Conservation (phyloP, 2,888 invertebrate genomes). For the Shargacucullia verbasci region DNA sequence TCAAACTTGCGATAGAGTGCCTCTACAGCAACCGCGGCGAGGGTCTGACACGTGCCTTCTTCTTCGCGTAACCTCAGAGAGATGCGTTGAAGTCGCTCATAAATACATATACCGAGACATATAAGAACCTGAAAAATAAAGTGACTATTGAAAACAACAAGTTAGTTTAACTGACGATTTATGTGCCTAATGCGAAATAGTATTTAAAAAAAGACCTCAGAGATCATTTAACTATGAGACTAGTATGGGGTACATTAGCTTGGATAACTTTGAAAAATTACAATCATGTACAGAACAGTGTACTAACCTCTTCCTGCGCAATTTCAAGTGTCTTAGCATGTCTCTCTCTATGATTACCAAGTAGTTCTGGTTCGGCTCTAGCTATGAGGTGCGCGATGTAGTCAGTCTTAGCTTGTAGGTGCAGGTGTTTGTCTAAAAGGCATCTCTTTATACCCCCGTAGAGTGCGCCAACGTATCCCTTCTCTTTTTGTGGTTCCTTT, state of each 20-base stretch:
- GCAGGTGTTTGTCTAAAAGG: slow-evolving; percentile 95
- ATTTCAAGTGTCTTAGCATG: slow-evolving; percentile 99
- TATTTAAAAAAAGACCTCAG: too few relatives aligned
- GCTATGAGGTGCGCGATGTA: slow-evolving; percentile 96
- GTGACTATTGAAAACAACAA: too few relatives aligned
- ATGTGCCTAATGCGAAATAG: too few relatives aligned
- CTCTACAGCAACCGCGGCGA: slow-evolving; percentile 96
- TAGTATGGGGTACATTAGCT: too few relatives aligned
- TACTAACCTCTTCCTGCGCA: slow-evolving; percentile 95
- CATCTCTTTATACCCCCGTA: slow-evolving; percentile 96
- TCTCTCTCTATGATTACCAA: slow-evolving; percentile 96
- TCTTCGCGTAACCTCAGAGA: slow-evolving; percentile 96
- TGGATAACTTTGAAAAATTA: too few relatives aligned
- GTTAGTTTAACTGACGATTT: too few relatives aligned
- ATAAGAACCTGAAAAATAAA: slow-evolving; percentile 91
- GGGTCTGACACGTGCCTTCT: slow-evolving; percentile 97
- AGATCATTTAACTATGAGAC: too few relatives aligned
- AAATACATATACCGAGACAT: slow-evolving; percentile 97
- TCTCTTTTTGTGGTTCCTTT: slow-evolving; percentile 94
- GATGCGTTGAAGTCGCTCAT: slow-evolving; percentile 96
- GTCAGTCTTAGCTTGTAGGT: slow-evolving; percentile 95
- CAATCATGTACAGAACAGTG: too few relatives aligned
- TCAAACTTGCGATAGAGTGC: slow-evolving; percentile 96
- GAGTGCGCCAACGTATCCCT: slow-evolving; percentile 95
- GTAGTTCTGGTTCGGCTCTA: slow-evolving; percentile 96